Conservation (phyloP, 2,797 vertebrate genomes). For the Sebastes reedi region DNA sequence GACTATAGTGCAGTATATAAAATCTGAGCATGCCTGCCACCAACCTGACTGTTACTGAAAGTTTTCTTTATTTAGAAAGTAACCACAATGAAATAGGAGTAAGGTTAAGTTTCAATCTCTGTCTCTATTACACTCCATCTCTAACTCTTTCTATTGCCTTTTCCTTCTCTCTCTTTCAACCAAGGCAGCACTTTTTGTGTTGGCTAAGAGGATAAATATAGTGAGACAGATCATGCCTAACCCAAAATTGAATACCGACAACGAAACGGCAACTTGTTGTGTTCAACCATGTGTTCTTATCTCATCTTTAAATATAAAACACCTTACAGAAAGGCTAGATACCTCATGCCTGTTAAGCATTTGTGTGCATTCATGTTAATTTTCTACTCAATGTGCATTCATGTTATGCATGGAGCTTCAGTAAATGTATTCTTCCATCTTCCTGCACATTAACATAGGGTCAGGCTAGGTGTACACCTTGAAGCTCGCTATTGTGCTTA, state of each 20-base stretch:
- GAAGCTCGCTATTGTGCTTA: neutral
- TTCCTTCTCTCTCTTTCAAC: neutral
- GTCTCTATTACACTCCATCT: neutral
- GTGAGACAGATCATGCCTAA: neutral
- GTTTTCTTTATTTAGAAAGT: neutral
- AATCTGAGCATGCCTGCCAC: neutral
- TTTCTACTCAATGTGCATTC: neutral
- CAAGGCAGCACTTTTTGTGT: neutral
- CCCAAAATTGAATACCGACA: neutral
- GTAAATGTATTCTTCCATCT: neutral
- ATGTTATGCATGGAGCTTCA: neutral
- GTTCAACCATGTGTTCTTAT: neutral
- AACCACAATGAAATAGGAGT: neutral
- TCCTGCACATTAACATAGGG: neutral
- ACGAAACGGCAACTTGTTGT: neutral
- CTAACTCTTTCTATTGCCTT: neutral
- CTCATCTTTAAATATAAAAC: neutral
- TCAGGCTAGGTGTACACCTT: neutral
- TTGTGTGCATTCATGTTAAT: neutral
- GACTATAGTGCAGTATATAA: neutral
- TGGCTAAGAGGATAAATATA: neutral
- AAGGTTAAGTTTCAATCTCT: neutral
- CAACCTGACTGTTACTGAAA: neutral
- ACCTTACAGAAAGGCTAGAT: neutral
- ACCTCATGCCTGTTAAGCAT: neutral